These are phyloP conservation scores for Salvelinus fontinalis DNA, from an alignment of 2,113 vertebrate species.

Conservation along the genomic window DNA sequence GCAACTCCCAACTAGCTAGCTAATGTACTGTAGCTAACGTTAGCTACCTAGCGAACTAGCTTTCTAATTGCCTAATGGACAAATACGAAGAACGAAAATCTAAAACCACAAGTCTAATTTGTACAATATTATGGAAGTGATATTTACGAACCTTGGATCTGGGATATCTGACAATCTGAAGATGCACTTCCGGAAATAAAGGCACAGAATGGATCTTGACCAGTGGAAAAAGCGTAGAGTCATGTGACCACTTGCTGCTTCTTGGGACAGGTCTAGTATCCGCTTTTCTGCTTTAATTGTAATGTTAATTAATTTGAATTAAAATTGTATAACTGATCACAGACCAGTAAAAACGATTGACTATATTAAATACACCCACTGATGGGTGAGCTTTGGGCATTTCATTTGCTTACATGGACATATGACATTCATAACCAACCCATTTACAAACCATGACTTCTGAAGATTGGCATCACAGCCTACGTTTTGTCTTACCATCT, in stretches of 20 bases:
- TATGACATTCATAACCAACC: not conserved
- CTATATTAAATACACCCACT: too few species aligned
- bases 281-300: not conserved
- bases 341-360: not conserved
- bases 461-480: not conserved
- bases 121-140: not conserved
- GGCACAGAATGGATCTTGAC: conserved; percentile 17
- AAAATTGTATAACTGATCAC: not conserved
- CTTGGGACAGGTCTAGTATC: not conserved
- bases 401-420: too few species aligned
- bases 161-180: conserved; percentile 27
- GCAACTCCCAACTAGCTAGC: not conserved
- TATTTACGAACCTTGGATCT: not conserved
- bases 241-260: conserved; percentile 41
- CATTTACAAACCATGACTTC: not conserved
- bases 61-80: too few species aligned
- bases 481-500: not conserved
- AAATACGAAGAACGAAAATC: too few species aligned
- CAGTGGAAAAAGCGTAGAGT: conserved; percentile 39
- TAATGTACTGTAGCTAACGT: not conserved
- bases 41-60: not conserved
- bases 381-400: not conserved
- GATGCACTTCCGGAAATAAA: conserved; percentile 72
- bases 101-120: not conserved
- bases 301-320: not conserved